Evolutionary conservation across 2,797 vertebrate species (phyloP).

Genomic region (Poecilia picta): DNA sequence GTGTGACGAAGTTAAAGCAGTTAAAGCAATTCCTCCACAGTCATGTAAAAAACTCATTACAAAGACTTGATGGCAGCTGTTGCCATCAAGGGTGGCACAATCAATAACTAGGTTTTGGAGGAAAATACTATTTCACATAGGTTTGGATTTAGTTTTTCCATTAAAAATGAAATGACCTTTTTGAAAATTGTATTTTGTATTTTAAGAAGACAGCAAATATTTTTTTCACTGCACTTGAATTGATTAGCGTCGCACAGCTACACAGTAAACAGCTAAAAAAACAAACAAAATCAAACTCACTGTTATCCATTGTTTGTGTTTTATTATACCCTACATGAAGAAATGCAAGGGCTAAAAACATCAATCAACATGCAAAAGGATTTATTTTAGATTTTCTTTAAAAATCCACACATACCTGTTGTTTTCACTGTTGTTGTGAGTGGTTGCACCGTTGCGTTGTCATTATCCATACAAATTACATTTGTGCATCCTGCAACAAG

Average conservation of each 20-base stretch:
- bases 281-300: constrained; percentile 21
- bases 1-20: not conserved
- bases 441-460: constrained; percentile 16
- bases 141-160: not conserved
- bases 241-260: not conserved
- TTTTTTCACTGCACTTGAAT: not conserved
- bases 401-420: not conserved
- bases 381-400: not conserved
- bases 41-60: not conserved
- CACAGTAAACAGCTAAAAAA: not conserved
- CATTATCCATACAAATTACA: constrained; percentile 52
- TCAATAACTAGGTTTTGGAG: not conserved
- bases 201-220: not conserved
- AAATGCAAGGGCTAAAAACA: not conserved
- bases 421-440: constrained; percentile 12
- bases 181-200: not conserved
- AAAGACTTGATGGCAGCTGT: not conserved
- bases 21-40: not conserved
- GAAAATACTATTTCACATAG: not conserved
- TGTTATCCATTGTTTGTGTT: not conserved
- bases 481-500: constrained; percentile 35
- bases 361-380: not conserved
- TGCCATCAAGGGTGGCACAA: not conserved
- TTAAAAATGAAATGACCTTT: not conserved
- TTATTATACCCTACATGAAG: not conserved